Conservation (phyloP, 30 jellyfish, hydroid and myxozoan genomes). For the Morbakka virulenta region DNA sequence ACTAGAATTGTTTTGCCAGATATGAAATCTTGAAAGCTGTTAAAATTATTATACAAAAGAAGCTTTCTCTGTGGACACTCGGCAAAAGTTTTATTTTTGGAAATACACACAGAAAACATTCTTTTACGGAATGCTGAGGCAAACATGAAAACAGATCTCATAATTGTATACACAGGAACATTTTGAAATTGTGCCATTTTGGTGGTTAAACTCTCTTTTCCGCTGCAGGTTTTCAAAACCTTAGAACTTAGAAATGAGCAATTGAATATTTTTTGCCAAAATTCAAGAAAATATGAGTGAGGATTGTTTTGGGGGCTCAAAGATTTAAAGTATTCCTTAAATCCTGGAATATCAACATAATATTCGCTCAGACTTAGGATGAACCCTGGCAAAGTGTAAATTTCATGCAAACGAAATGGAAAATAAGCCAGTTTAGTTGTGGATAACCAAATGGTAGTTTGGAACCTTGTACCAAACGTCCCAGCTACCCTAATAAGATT, state of each 20-base stretch:
- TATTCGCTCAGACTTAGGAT: not conserved
- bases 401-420: not conserved
- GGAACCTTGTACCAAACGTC: conserved; percentile 1
- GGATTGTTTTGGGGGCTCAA: conserved; percentile 30
- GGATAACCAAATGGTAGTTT: conserved; percentile 32
- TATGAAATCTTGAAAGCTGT: not conserved
- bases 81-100: not conserved
- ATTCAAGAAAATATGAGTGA: conserved; percentile 26
- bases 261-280: conserved; percentile 53
- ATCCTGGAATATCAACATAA: conserved; percentile 2
- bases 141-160: conserved; percentile 51
- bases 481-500: conserved; percentile 32
- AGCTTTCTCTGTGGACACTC: conserved; percentile 17
- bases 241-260: conserved; percentile 26
- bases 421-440: conserved; percentile 56
- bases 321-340: conserved; percentile 35
- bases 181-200: conserved; percentile 3
- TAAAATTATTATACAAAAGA: not conserved
- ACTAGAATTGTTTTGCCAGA: not conserved
- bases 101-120: conserved; percentile 21
- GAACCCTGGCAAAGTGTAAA: conserved; percentile 27
- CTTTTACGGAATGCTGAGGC: conserved; percentile 33
- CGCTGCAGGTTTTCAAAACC: conserved; percentile 18
- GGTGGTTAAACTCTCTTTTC: conserved; percentile 26
- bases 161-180: conserved; percentile 33